Evolutionary conservation across 2,113 vertebrate genomes (phyloP).

Genomic region (Ranitomeya imitator): DNA sequence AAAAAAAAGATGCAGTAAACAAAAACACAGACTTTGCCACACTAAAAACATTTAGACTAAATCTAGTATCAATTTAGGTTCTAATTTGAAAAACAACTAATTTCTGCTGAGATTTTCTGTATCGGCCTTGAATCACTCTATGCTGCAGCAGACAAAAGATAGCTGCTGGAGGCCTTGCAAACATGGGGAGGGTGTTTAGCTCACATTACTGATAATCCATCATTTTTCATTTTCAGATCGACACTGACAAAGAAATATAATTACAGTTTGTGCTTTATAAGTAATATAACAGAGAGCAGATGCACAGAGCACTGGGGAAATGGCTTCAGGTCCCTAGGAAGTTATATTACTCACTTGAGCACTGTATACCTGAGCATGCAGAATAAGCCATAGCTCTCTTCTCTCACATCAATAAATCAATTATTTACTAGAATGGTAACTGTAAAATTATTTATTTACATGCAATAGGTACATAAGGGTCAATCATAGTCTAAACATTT

Average conservation of each 20-base stretch:
- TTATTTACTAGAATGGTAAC: conserved; percentile 15
- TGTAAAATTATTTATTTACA: conserved; percentile 18
- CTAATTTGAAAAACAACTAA: not conserved
- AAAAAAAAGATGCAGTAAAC: not conserved
- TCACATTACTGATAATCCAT: conserved; percentile 14
- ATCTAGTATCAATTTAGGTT: conserved; percentile 2
- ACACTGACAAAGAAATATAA: conserved; percentile 25
- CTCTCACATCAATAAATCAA: conserved; percentile 21
- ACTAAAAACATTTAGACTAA: not conserved
- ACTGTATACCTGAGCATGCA: conserved; percentile 9
- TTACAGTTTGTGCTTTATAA: conserved; percentile 10
- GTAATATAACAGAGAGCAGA: conserved; percentile 33
- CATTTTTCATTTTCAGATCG: conserved; percentile 39
- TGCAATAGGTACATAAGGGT: not conserved
- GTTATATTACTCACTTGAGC: not conserved
- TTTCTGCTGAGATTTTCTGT: not conserved
- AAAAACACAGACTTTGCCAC: not conserved
- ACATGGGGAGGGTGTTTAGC: conserved; percentile 5
- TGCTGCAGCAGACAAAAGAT: not conserved
- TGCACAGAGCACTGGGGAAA: not conserved
- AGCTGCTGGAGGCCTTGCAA: conserved; percentile 12
- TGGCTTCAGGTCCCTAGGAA: not conserved
- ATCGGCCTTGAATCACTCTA: not conserved
- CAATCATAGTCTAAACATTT: not conserved
- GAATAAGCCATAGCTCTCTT: conserved; percentile 22